Percentiles rank a stretch among this genome's conserved stretches.
Evolutionary conservation across 2,113 vertebrate species (phyloP).

Genomic region (Hemiprocne comata): DNA sequence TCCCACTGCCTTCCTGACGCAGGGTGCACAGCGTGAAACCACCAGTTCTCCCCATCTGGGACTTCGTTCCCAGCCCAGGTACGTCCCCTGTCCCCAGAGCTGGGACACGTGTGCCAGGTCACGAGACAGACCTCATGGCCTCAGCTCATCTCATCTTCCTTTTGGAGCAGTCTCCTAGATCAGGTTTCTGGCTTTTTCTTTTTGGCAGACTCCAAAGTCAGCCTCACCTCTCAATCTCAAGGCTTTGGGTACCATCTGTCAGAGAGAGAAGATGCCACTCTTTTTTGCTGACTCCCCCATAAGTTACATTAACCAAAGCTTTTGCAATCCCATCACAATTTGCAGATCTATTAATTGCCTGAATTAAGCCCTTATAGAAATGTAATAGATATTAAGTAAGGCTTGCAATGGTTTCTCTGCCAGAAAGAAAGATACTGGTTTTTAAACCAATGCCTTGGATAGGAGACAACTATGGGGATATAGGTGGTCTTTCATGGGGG

Average conservation of each 20-base stretch:
- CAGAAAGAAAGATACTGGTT: not conserved
- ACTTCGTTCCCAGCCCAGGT: not conserved
- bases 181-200: conserved; percentile 56
- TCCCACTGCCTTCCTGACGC: accelerated
- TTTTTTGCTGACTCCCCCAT: not conserved
- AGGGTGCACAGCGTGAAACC: not conserved
- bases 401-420: not conserved
- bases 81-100: conserved; percentile 39
- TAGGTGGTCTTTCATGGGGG: not conserved
- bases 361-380: conserved; percentile 14
- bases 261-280: not conserved
- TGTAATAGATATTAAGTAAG: not conserved
- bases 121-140: conserved; percentile 60
- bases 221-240: conserved; percentile 45
- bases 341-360: not conserved
- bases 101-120: conserved; percentile 31
- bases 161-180: conserved; percentile 23
- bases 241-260: conserved; percentile 9
- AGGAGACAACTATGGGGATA: not conserved
- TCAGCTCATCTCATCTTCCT: conserved; percentile 60
- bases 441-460: not conserved
- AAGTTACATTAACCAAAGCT: not conserved
- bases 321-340: not conserved
- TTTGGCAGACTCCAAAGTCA: conserved; percentile 62
- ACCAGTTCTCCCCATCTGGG: not conserved